phyloP scores from a whole-genome alignment of 2,888 invertebrate species.

The Mongoloraphidia duomilia region DNA sequence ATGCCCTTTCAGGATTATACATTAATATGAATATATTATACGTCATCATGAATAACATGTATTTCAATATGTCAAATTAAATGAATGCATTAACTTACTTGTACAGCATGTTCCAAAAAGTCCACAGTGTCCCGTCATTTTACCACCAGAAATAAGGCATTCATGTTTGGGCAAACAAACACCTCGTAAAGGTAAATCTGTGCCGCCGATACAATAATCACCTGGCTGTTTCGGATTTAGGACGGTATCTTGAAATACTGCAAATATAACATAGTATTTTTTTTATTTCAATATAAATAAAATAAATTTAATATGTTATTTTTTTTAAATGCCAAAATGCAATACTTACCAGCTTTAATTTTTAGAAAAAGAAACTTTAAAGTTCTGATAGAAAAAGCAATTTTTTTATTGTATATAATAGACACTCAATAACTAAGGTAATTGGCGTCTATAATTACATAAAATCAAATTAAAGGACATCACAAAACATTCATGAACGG shows the following conservation, averaged over 20 bases:
- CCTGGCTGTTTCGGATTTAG: not conserved
- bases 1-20: no score
- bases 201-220: not conserved
- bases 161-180: not conserved
- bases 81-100: conserved; percentile 24
- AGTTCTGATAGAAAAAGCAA: no score
- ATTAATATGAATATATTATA: no score
- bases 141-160: not conserved
- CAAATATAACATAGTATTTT: not conserved
- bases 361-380: no score
- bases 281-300: not conserved
- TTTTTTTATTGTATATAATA: no score
- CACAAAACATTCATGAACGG: no score
- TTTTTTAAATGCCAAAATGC: not conserved
- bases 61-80: no score
- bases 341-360: not conserved
- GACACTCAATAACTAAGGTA: no score
- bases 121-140: conserved; percentile 29
- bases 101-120: conserved; percentile 37
- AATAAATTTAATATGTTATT: not conserved
- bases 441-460: no score
- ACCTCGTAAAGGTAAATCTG: not conserved
- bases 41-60: no score
- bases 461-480: no score
- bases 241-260: not conserved